These are phyloP conservation scores for Pomatostomus ruficeps DNA, from an alignment of 2,113 vertebrate species.

Conservation along the genomic window DNA sequence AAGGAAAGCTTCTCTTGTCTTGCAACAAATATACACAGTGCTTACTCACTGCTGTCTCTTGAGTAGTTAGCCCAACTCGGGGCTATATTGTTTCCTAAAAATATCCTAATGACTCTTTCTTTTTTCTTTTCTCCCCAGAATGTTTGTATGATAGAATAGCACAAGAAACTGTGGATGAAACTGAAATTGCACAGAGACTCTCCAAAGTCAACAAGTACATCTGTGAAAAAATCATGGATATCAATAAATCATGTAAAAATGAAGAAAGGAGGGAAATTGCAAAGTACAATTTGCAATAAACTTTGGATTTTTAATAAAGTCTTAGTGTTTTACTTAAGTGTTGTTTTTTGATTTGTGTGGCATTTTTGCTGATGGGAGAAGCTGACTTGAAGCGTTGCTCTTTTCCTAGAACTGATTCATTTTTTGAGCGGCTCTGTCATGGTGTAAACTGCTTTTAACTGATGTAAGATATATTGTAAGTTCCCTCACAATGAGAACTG, in stretches of 20 bases:
- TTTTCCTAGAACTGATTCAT: background rate
- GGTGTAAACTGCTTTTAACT: slow-evolving; percentile 20
- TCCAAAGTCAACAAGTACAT: slow-evolving; percentile 99
- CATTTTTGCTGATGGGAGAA: slow-evolving; percentile 16
- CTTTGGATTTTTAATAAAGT: slow-evolving; percentile 78
- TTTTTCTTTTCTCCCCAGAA: slow-evolving; percentile 75
- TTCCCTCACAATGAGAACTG: background rate
- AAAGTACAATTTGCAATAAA: slow-evolving; percentile 88
- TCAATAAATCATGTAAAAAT: slow-evolving; percentile 99
- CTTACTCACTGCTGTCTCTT: background rate
- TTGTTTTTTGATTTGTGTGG: slow-evolving; percentile 53
- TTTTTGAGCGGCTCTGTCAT: slow-evolving; percentile 4
- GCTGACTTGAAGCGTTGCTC: background rate
- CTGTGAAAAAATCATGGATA: slow-evolving; percentile 99
- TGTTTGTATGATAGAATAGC: slow-evolving; percentile 99
- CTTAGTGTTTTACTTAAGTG: slow-evolving; percentile 70
- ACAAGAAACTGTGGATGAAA: slow-evolving; percentile 97
- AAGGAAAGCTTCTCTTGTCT: background rate
- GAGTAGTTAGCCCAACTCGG: background rate
- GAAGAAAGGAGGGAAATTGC: slow-evolving; percentile 94
- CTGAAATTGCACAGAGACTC: slow-evolving; percentile 98
- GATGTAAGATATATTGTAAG: background rate
- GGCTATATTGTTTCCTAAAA: slow-evolving; percentile 26
- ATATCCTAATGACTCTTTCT: slow-evolving; percentile 34
- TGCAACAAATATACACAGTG: background rate